phyloP scores from a whole-genome alignment of 2,888 invertebrate species.

The Drosophila melanosoma region DNA sequence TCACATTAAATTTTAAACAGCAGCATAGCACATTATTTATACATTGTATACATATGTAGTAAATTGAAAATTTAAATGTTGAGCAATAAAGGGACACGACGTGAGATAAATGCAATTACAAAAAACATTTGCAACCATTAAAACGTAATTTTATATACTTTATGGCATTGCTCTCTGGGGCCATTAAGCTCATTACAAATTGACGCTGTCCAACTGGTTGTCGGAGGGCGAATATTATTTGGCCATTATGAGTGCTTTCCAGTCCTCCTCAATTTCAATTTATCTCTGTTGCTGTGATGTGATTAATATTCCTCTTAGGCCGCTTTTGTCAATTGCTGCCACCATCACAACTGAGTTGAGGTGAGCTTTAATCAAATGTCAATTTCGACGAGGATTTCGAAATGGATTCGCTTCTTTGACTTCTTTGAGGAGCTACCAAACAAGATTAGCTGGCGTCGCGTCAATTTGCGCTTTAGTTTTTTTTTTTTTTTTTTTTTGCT shows the following conservation, averaged over 20 bases:
- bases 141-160: conserved; percentile 66
- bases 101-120: conserved; percentile 73
- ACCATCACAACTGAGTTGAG: conserved; percentile 15
- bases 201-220: conserved; percentile 49
- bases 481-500: conserved; percentile 23
- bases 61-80: conserved; percentile 28
- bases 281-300: conserved; percentile 41
- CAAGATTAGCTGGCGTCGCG: conserved; percentile 27
- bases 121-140: conserved; percentile 70
- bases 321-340: conserved; percentile 13
- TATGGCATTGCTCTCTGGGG: conserved; percentile 55
- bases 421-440: conserved; percentile 3
- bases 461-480: conserved; percentile 36
- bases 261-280: conserved; percentile 20
- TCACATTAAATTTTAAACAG: not conserved
- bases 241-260: conserved; percentile 10
- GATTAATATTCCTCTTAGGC: conserved; percentile 56
- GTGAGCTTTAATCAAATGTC: conserved; percentile 69
- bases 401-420: conserved; percentile 26
- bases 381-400: conserved; percentile 58
- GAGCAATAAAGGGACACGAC: conserved; percentile 39
- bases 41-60: conserved; percentile 6
- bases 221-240: conserved; percentile 37
- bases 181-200: conserved; percentile 70
- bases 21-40: not conserved